phyloP scores from a whole-genome alignment of 2,888 invertebrate genomes.

The Lithodes maja region DNA sequence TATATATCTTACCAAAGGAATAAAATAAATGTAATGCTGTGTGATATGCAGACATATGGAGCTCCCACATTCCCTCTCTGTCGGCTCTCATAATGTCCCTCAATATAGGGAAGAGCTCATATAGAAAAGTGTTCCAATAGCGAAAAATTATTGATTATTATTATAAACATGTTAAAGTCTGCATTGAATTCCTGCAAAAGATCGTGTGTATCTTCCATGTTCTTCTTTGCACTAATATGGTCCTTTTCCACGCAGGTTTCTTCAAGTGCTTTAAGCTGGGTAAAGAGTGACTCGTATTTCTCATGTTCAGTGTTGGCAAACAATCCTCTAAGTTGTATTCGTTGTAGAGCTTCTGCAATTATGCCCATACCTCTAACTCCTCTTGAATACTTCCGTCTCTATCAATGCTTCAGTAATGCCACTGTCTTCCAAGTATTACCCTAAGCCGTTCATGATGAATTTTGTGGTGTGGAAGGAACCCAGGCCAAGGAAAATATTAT shows the following conservation, averaged over 20 bases:
- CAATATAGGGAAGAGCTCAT: constrained; percentile 28
- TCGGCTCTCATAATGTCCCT: constrained; percentile 19
- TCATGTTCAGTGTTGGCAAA: constrained; percentile 13
- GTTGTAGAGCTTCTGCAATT: constrained; percentile 2
- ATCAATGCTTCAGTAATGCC: too few relatives aligned
- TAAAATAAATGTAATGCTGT: neutral
- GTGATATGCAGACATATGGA: constrained; percentile 24
- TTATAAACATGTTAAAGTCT: constrained; percentile 17
- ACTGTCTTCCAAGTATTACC: neutral
- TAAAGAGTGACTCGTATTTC: constrained; percentile 4
- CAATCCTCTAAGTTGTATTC: neutral
- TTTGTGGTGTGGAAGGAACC: constrained; percentile 22
- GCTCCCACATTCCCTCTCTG: constrained; percentile 29
- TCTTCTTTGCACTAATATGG: constrained; percentile 16
- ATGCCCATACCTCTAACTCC: constrained; percentile 7
- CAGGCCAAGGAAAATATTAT: constrained; percentile 15
- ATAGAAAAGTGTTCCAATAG: constrained; percentile 24
- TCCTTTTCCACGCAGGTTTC: constrained; percentile 14
- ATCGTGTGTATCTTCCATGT: neutral
- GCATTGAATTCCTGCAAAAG: constrained; percentile 29
- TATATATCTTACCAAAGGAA: neutral
- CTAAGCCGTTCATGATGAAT: neutral
- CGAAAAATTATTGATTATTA: neutral
- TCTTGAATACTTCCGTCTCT: neutral
- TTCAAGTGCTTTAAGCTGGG: constrained; percentile 8